These are phyloP conservation scores for Psylliodes chrysocephalus DNA, from an alignment of 2,888 invertebrate species.

Conservation along the genomic window DNA sequence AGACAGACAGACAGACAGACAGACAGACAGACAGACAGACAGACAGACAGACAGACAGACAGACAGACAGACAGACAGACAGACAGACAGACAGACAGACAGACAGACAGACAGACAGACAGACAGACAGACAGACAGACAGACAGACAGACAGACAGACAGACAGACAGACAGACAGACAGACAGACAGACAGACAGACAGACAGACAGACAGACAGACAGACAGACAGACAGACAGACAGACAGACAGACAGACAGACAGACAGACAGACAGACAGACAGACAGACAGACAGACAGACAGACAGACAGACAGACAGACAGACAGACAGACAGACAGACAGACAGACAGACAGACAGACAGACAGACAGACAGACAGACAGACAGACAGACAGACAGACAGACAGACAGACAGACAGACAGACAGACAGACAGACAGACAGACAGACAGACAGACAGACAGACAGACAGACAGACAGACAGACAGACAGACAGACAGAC, in stretches of 20 bases:
- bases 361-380: slow-evolving; percentile 16
- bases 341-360: slow-evolving; percentile 20
- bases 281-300: slow-evolving; percentile 17
- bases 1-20: slow-evolving; percentile 18
- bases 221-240: slow-evolving; percentile 21
- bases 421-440: slow-evolving; percentile 19
- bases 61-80: slow-evolving; percentile 20
- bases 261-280: slow-evolving; percentile 13
- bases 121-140: slow-evolving; percentile 16
- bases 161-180: slow-evolving; percentile 16
- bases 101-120: slow-evolving; percentile 20
- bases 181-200: slow-evolving; percentile 16
- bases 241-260: slow-evolving; percentile 17
- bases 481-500: slow-evolving; percentile 12
- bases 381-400: slow-evolving; percentile 18
- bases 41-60: slow-evolving; percentile 21
- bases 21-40: slow-evolving; percentile 19
- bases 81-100: slow-evolving; percentile 20
- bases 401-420: slow-evolving; percentile 16
- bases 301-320: slow-evolving; percentile 16
- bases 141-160: slow-evolving; percentile 17
- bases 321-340: slow-evolving; percentile 19
- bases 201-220: slow-evolving; percentile 19
- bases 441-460: slow-evolving; percentile 19
- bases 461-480: slow-evolving; percentile 19